Conservation (phyloP, 2,888 invertebrate species). For the Aphodius sticticus region DNA sequence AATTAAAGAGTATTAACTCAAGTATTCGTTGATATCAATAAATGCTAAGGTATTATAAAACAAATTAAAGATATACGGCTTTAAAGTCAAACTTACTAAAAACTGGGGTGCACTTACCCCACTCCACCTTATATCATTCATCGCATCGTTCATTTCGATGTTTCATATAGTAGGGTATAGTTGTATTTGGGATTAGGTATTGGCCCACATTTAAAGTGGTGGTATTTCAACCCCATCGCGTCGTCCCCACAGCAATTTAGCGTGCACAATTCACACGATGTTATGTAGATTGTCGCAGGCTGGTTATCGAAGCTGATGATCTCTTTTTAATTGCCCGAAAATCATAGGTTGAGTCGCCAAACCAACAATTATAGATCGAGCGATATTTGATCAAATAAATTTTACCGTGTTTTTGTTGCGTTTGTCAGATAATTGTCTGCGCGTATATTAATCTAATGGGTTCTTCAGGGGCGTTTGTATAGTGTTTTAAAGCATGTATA, state of each 20-base stretch:
- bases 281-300: constrained; percentile 41
- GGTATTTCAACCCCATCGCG: constrained; percentile 14
- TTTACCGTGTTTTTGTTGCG: constrained; percentile 6
- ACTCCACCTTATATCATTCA: background rate
- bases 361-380: constrained; percentile 40
- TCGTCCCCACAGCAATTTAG: background rate
- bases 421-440: constrained; percentile 19
- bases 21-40: too few relatives aligned
- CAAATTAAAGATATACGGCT: too few relatives aligned
- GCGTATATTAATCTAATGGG: background rate
- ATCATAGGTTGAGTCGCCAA: constrained; percentile 40
- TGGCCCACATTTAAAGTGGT: constrained; percentile 12
- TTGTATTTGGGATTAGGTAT: background rate
- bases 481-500: too few relatives aligned
- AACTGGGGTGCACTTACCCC: too few relatives aligned
- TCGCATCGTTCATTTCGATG: background rate
- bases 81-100: too few relatives aligned
- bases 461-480: background rate
- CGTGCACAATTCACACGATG: constrained; percentile 38
- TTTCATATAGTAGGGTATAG: background rate
- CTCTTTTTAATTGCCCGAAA: constrained; percentile 46
- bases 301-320: constrained; percentile 43
- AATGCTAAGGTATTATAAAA: too few relatives aligned
- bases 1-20: too few relatives aligned
- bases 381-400: constrained; percentile 32